Evolutionary conservation across 2,797 vertebrate species (phyloP).

Genomic region (Falco rusticolus): DNA sequence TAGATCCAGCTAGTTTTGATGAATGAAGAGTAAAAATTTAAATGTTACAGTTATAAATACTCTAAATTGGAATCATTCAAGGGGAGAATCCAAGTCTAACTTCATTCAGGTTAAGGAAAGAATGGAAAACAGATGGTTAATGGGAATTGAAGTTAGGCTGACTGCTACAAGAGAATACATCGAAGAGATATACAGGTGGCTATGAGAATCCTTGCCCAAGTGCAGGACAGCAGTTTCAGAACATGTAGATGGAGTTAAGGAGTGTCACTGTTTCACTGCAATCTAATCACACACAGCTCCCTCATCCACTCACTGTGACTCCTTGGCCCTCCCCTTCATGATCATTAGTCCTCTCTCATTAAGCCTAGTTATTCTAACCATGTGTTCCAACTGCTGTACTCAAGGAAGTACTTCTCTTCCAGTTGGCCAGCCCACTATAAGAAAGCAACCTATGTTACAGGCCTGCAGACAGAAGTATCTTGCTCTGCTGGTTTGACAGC

Average conservation of each 20-base stretch:
- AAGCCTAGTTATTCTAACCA: not conserved
- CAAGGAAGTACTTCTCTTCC: not conserved
- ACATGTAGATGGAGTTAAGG: not conserved
- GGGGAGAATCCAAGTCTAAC: not conserved
- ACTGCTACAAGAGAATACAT: not conserved
- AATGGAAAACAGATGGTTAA: not conserved
- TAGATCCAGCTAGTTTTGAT: not conserved
- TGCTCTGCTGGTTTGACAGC: conserved; percentile 25
- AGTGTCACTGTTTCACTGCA: not conserved
- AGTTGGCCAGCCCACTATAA: not conserved
- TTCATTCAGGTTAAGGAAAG: not conserved
- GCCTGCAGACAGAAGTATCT: not conserved
- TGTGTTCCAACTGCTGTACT: not conserved
- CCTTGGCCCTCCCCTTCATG: not conserved
- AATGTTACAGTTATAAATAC: not conserved
- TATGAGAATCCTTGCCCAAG: not conserved
- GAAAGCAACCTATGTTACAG: not conserved
- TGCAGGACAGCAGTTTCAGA: not conserved
- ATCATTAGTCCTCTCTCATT: not conserved
- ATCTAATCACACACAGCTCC: accelerated
- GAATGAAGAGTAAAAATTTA: not conserved
- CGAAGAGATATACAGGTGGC: not conserved
- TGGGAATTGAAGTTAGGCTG: not conserved
- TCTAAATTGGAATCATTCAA: not conserved
- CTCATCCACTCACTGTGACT: not conserved